phyloP scores from a whole-genome alignment of 2,797 vertebrate genomes.

The Cetoscarus ocellatus region DNA sequence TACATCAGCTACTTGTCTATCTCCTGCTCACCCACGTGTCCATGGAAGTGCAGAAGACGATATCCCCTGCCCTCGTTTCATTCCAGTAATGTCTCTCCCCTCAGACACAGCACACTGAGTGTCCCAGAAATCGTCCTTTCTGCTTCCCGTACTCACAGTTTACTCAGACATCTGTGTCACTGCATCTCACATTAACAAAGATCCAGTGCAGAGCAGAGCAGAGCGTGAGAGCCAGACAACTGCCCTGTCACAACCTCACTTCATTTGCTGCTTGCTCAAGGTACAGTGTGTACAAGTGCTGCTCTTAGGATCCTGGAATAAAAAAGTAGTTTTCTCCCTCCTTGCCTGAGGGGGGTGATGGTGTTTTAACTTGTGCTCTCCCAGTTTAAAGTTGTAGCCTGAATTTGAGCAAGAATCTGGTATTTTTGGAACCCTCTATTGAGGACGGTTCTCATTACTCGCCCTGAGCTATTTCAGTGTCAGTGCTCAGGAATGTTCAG shows the following conservation, averaged over 20 bases:
- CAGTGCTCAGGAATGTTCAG: not conserved
- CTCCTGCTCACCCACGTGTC: not conserved
- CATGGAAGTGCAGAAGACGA: not conserved
- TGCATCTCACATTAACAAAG: slow-evolving; percentile 43
- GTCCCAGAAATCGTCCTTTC: not conserved
- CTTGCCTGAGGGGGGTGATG: not conserved
- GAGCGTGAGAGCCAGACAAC: slow-evolving; percentile 48
- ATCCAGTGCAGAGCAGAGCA: slow-evolving; percentile 36
- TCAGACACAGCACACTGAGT: slow-evolving; percentile 13
- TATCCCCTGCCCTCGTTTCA: not conserved
- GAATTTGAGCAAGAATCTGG: not conserved
- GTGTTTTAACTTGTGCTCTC: not conserved
- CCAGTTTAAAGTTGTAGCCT: not conserved
- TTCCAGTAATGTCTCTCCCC: not conserved
- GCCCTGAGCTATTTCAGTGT: not conserved
- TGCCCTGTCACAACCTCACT: slow-evolving; percentile 44
- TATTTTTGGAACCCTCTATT: not conserved
- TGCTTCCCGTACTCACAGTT: slow-evolving; percentile 11
- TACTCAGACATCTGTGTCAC: slow-evolving; percentile 34
- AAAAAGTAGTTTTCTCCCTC: slow-evolving; percentile 8
- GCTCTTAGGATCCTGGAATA: slow-evolving; percentile 15
- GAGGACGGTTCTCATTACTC: not conserved
- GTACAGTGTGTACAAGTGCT: slow-evolving; percentile 25
- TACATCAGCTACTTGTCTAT: not conserved
- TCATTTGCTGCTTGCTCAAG: slow-evolving; percentile 28